phyloP scores from a whole-genome alignment of 1,140 invertebrate species.

The Hormaphis cornu region DNA sequence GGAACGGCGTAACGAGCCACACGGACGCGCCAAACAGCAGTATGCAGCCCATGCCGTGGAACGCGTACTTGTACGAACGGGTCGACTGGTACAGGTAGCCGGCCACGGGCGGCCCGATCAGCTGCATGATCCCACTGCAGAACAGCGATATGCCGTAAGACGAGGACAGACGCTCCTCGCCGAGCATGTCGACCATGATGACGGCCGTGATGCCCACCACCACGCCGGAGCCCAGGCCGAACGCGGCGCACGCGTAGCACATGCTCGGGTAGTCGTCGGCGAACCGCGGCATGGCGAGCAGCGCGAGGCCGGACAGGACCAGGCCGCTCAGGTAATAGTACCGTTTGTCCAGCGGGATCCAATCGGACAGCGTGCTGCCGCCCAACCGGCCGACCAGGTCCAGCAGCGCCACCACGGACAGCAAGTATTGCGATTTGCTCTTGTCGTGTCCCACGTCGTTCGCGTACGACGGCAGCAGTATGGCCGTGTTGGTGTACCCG shows the following conservation, averaged over 20 bases:
- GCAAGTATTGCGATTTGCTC: conserved; percentile 53
- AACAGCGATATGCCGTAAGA: conserved; percentile 77
- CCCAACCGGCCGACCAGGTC: conserved; percentile 72
- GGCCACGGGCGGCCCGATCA: conserved; percentile 69
- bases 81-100: conserved; percentile 56
- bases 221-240: conserved; percentile 72
- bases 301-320: conserved; percentile 60
- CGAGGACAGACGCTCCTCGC: conserved; percentile 68
- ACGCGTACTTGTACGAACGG: conserved; percentile 57
- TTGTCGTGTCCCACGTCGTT: conserved; percentile 58
- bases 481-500: conserved; percentile 76
- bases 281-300: conserved; percentile 57
- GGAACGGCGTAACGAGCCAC: conserved; percentile 64
- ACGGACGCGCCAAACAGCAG: conserved; percentile 60
- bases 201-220: conserved; percentile 75
- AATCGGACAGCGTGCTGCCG: conserved; percentile 68
- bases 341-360: conserved; percentile 60
- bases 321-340: conserved; percentile 71
- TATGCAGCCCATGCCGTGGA: conserved; percentile 59
- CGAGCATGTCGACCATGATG: conserved; percentile 75
- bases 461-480: conserved; percentile 66
- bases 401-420: conserved; percentile 66
- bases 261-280: conserved; percentile 48
- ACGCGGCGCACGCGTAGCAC: conserved; percentile 59
- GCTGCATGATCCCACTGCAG: conserved; percentile 67